Percentiles rank a stretch among this genome's conserved stretches.
These are phyloP conservation scores for Menidia menidia DNA, from an alignment of 2,797 vertebrate species.

Conservation along the genomic window DNA sequence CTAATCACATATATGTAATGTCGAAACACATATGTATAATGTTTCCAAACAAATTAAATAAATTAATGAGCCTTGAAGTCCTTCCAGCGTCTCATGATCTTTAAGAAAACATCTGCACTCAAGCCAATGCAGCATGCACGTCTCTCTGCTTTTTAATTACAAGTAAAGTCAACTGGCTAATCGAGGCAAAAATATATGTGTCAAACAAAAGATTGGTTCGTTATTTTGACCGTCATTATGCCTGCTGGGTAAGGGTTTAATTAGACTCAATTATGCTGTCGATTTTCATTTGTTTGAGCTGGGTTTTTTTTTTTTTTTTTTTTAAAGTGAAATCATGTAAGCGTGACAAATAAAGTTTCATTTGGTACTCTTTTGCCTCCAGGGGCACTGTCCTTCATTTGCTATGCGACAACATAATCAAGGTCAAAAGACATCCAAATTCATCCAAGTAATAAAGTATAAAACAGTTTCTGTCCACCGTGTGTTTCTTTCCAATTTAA, in stretches of 20 bases:
- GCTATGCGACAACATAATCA: too few relatives aligned
- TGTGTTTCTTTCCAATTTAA: too few relatives aligned
- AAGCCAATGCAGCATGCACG: neutral
- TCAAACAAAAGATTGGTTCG: neutral
- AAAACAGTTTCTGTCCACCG: too few relatives aligned
- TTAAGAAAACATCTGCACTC: neutral
- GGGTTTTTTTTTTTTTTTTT: neutral
- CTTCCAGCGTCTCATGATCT: conserved; percentile 2
- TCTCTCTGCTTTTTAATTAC: neutral
- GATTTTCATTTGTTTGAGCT: neutral
- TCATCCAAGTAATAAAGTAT: too few relatives aligned
- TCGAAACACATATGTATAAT: neutral
- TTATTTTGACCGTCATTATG: conserved; percentile 10
- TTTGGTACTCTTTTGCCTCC: neutral
- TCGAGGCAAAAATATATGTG: conserved; percentile 1
- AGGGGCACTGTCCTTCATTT: too few relatives aligned
- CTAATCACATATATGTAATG: neutral
- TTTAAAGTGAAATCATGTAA: neutral
- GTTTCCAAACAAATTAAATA: conserved; percentile 3
- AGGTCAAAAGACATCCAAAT: too few relatives aligned
- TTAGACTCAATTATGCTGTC: conserved; percentile 6
- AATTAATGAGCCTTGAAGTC: conserved; percentile 5
- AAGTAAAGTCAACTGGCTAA: neutral
- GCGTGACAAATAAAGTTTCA: neutral
- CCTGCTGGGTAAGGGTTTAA: neutral